Evolutionary conservation across 2,888 invertebrate genomes (phyloP).

Genomic region (Lissocephala sabroskyi): DNA sequence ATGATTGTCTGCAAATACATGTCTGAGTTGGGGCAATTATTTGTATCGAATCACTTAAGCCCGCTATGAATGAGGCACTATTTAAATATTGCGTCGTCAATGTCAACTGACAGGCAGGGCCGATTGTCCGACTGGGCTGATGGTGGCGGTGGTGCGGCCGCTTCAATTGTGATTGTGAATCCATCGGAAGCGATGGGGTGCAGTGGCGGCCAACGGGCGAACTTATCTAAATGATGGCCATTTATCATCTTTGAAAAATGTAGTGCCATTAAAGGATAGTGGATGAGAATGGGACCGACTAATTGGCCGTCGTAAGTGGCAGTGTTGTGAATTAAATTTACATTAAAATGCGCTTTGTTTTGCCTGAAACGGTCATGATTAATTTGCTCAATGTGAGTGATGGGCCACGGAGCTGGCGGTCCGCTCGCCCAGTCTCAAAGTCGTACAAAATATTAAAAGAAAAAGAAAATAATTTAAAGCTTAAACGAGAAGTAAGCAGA

Average conservation of each 20-base stretch:
- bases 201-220: no score
- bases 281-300: constrained; percentile 16
- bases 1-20: no score
- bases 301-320: constrained; percentile 19
- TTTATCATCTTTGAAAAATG: constrained; percentile 35
- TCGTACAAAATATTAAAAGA: no score
- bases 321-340: constrained; percentile 12
- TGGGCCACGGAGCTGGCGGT: constrained; percentile 5
- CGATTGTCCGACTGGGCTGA: no score
- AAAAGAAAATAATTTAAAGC: constrained; percentile 49
- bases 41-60: no score
- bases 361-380: constrained; percentile 20
- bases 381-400: constrained; percentile 12
- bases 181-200: constrained; percentile 34
- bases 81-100: no score
- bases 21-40: no score
- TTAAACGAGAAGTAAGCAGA: constrained; percentile 33
- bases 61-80: no score
- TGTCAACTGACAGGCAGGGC: no score
- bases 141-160: no score
- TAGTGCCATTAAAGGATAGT: constrained; percentile 1
- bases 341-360: constrained; percentile 16
- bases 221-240: constrained; percentile 33
- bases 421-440: no score
- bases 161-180: no score